Evolutionary conservation across 2,113 vertebrate genomes (phyloP), one percentile per base, ranked within the genome.

Genomic region (Suricata suricatta): DNA sequence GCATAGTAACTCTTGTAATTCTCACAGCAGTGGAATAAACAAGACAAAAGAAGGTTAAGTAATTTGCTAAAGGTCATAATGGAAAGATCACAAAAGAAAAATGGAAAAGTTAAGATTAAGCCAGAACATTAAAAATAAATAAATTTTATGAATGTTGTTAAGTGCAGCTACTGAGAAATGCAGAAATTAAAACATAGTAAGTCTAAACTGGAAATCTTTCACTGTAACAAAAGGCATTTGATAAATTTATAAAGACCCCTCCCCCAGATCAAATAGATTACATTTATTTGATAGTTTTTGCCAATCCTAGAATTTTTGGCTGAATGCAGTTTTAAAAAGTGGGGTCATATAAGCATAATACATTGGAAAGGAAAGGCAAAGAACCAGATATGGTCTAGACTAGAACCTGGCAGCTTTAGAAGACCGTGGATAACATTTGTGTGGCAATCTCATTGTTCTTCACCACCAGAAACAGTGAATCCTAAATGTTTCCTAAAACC

Each of bases 261-360:
- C 10, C 50, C 8, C 25, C 3, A 68, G 38, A 60, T 63, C 31
- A 88, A 84, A 76, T 81, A 63, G 21, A 69, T 66, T 69, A 31
- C n/a, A 41, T 90, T 38, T 83, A 94, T 71, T 72, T 92, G 83
- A 84, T 79, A 79, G 12, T 91, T 71, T 83, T 92, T 90, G 27
- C 21, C 4, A 95, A 8, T n/a, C 19, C 76, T 47, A 1, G n/a
- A 79, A 47, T 63, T 88, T 94, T 93, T 69, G 13, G 12, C 23
- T 64, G 10, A 77, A 93, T 88, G 17, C 4, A 77, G 11, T 90
- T 94, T 54, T 95, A 91, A 85, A 35, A 31, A 83, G 10, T 77
- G 54, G 29, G 13, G 25, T 63, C n/a, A 90, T 7, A 12, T 84
- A 88, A 93, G 17, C 68, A 93, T 80, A 91, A 87, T 84, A 23